These are phyloP conservation scores for Apostichopus japonicus DNA, from an alignment of 35 echinoderm and acorn worm species.

Conservation along the genomic window DNA sequence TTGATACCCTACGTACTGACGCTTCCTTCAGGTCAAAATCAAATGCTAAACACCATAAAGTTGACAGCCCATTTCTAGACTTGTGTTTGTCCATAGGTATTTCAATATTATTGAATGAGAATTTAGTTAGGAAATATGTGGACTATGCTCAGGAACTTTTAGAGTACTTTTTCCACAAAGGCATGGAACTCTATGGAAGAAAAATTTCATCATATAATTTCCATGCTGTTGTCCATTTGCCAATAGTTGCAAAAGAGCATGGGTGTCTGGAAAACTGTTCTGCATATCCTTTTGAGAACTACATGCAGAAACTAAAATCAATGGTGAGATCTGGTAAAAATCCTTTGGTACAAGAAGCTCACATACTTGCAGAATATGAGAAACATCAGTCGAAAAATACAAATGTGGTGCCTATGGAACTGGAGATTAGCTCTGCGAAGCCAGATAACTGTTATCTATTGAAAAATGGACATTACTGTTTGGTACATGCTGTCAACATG, in stretches of 20 bases:
- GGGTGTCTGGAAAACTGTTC: conserved; percentile 48
- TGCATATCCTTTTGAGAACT: conserved; percentile 77
- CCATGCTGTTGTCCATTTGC: conserved; percentile 72
- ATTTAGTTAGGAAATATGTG: neutral
- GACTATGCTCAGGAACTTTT: conserved; percentile 58
- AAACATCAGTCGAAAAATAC: no score
- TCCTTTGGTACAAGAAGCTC: conserved; percentile 36
- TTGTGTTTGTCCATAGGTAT: conserved; percentile 57
- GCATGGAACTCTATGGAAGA: conserved; percentile 59
- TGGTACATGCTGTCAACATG: no score
- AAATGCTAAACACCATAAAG: no score
- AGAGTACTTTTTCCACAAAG: conserved; percentile 60
- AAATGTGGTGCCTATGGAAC: no score
- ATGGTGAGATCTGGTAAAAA: conserved; percentile 60
- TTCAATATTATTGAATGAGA: conserved; percentile 54
- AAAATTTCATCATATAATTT: conserved; percentile 78
- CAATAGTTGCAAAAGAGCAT: conserved; percentile 59
- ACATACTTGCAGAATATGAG: no score
- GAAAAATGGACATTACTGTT: no score
- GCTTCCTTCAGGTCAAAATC: no score
- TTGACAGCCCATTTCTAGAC: no score
- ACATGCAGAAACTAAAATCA: conserved; percentile 67
- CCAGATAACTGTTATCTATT: no score
- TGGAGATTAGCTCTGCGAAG: no score
- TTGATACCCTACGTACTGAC: no score